phyloP scores from a whole-genome alignment of 1,140 invertebrate species.

The Diorhabda sublineata region DNA sequence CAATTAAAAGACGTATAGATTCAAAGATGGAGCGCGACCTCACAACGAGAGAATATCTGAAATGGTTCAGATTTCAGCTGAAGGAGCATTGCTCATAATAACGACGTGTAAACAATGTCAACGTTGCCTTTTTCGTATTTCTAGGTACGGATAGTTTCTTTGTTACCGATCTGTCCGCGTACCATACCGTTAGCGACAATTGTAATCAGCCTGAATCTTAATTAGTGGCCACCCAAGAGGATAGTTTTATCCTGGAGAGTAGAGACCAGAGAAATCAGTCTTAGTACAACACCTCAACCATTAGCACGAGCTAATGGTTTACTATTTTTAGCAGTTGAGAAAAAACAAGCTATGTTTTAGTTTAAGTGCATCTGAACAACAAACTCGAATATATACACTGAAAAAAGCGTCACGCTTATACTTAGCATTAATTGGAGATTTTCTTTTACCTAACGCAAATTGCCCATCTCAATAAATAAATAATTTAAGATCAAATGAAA shows the following conservation, averaged over 20 bases:
- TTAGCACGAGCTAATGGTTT: slow-evolving; percentile 44
- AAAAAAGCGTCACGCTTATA: not conserved
- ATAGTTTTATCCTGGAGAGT: slow-evolving; percentile 37
- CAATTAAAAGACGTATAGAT: slow-evolving; percentile 37
- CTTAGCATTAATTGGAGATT: not conserved
- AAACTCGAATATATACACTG: slow-evolving; percentile 2
- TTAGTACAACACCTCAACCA: slow-evolving; percentile 40
- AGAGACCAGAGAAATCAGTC: slow-evolving; percentile 34
- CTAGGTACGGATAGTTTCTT: slow-evolving; percentile 43
- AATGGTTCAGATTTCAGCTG: slow-evolving; percentile 44
- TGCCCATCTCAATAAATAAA: too few species aligned
- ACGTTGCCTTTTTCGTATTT: slow-evolving; percentile 44
- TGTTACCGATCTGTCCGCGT: slow-evolving; percentile 37
- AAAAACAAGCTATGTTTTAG: slow-evolving; percentile 22
- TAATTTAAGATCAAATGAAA: too few species aligned
- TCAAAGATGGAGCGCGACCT: slow-evolving; percentile 39
- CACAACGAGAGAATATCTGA: slow-evolving; percentile 40
- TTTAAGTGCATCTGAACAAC: not conserved
- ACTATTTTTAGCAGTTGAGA: slow-evolving; percentile 38
- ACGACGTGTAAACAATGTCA: slow-evolving; percentile 39
- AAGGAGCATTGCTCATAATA: slow-evolving; percentile 41
- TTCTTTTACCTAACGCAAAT: too few species aligned
- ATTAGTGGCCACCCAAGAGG: slow-evolving; percentile 45
- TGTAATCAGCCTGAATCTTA: slow-evolving; percentile 46
- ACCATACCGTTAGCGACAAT: slow-evolving; percentile 45